Conservation (phyloP, 1,140 invertebrate genomes). For the Nymphalis io region DNA sequence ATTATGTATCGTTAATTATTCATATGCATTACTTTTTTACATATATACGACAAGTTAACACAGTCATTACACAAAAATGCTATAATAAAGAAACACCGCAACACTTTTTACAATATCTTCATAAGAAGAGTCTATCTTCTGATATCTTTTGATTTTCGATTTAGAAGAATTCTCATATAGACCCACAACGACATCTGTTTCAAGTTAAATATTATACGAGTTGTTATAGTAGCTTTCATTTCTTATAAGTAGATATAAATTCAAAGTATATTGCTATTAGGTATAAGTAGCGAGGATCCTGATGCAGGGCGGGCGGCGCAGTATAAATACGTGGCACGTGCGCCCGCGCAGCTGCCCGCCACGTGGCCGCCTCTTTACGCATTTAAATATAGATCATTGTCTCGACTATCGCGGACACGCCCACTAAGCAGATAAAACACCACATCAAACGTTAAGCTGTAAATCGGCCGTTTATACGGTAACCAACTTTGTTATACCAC, state of each 20-base stretch:
- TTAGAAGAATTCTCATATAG: neutral
- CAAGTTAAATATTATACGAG: neutral
- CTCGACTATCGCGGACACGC: conserved; percentile 68
- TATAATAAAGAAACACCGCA: too few relatives aligned
- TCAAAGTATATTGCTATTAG: conserved; percentile 19
- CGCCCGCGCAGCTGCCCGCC: conserved; percentile 72
- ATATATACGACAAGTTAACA: neutral
- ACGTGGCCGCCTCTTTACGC: conserved; percentile 76
- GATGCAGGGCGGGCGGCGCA: conserved; percentile 58
- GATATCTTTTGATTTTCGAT: neutral
- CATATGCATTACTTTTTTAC: neutral
- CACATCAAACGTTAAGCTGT: conserved; percentile 68
- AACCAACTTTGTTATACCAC: conserved; percentile 52
- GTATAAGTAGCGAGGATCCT: conserved; percentile 45
- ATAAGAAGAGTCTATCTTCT: neutral
- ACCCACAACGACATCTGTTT: conserved; percentile 11
- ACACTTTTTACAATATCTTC: too few relatives aligned
- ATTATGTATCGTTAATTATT: neutral
- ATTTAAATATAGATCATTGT: conserved; percentile 78
- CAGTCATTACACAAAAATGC: too few relatives aligned
- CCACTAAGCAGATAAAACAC: conserved; percentile 73
- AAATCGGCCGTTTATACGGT: conserved; percentile 57
- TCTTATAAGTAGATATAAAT: conserved; percentile 12
- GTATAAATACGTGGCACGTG: conserved; percentile 77
- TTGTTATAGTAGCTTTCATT: neutral